Conservation (phyloP, 35 echinoderm and acorn worm species). For the Holothuria glaberrima region DNA sequence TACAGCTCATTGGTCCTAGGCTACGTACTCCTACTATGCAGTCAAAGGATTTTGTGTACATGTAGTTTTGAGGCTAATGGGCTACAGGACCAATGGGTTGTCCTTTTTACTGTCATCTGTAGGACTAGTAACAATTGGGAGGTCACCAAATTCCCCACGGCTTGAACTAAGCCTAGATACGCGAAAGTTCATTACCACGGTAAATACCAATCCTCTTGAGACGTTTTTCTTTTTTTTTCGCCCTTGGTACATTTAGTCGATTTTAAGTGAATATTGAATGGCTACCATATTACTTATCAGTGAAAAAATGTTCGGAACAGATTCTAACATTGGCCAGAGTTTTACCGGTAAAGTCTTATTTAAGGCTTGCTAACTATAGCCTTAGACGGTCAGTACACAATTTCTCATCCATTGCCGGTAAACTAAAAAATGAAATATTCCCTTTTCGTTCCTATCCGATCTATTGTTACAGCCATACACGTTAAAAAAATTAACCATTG, state of each 20-base stretch:
- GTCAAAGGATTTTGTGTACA: too few relatives aligned
- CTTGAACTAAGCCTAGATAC: not conserved
- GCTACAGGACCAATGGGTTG: not conserved
- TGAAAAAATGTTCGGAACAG: not conserved
- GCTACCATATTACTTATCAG: not conserved
- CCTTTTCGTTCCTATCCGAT: too few relatives aligned
- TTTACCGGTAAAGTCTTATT: conserved; percentile 6
- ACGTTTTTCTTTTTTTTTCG: not conserved
- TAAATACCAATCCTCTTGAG: not conserved
- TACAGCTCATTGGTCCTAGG: too few relatives aligned
- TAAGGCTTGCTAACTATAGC: conserved; percentile 12
- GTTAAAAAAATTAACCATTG: not conserved
- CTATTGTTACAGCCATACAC: not conserved
- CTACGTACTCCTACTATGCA: too few relatives aligned
- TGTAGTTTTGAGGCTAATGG: not conserved
- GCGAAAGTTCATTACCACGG: conserved; percentile 6
- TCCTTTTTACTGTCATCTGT: not conserved
- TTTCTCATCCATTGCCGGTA: too few relatives aligned
- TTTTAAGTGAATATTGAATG: not conserved
- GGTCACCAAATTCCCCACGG: not conserved
- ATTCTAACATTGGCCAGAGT: not conserved
- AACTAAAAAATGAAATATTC: too few relatives aligned
- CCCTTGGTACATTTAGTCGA: not conserved
- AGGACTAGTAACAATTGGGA: not conserved
- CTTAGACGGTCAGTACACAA: conserved; percentile 4